Evolutionary conservation across 1,140 invertebrate species (phyloP).

Genomic region (Dendrolimus punctatus): DNA sequence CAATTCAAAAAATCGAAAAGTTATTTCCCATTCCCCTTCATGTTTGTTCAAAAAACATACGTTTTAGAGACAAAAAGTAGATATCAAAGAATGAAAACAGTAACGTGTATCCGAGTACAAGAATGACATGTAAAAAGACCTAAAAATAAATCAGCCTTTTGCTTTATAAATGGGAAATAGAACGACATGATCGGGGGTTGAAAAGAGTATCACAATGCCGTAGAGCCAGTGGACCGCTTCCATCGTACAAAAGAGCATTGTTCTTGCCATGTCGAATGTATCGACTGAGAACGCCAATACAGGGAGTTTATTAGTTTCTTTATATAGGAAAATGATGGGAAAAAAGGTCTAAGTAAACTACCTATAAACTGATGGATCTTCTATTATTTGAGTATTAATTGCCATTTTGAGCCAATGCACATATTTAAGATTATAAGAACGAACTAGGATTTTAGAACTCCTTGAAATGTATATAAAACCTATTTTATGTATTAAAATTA

Average conservation of each 20-base stretch:
- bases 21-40: too few species aligned
- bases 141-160: constrained; percentile 26
- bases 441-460: too few species aligned
- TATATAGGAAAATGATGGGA: constrained; percentile 12
- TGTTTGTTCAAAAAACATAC: too few species aligned
- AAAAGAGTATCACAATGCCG: constrained; percentile 30
- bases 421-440: too few species aligned
- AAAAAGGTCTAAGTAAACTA: background rate
- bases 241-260: constrained; percentile 51
- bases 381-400: too few species aligned
- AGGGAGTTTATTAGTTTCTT: constrained; percentile 32
- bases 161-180: constrained; percentile 38
- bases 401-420: too few species aligned
- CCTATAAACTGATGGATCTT: too few species aligned
- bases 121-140: constrained; percentile 8
- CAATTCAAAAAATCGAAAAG: too few species aligned
- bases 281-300: constrained; percentile 36
- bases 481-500: too few species aligned
- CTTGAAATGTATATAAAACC: too few species aligned
- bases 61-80: too few species aligned
- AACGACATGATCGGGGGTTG: constrained; percentile 42
- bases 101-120: background rate
- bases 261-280: constrained; percentile 59
- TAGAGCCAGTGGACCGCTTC: constrained; percentile 26
- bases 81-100: too few species aligned